A percentile compares a stretch with the other conserved stretches of the same genome.
Evolutionary conservation across 2,888 invertebrate genomes (phyloP).

Genomic region (Ophonus ardosiacus): DNA sequence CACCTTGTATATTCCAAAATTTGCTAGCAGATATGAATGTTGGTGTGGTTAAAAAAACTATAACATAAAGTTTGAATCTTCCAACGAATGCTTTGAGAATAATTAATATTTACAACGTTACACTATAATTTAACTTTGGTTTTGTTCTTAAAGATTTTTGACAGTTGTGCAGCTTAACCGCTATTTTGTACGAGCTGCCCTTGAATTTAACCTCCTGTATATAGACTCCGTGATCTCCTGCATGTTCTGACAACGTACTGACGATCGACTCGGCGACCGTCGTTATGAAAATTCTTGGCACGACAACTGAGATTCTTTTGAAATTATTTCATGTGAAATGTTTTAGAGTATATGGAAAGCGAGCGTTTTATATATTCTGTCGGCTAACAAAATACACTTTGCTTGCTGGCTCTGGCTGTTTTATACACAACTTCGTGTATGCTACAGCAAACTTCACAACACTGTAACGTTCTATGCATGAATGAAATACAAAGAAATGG

Average conservation of each 20-base stretch:
- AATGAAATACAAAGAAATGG: slow-evolving; percentile 44
- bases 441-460: slow-evolving; percentile 42
- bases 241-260: slow-evolving; percentile 10
- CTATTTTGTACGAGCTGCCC: too few relatives aligned
- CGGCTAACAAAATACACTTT: slow-evolving; percentile 56
- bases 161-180: too few relatives aligned
- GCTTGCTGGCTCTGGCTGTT: slow-evolving; percentile 12
- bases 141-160: too few relatives aligned
- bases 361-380: slow-evolving; percentile 55
- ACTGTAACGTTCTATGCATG: slow-evolving; percentile 35
- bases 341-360: slow-evolving; percentile 59
- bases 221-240: background rate
- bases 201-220: background rate
- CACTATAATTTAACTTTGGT: too few relatives aligned
- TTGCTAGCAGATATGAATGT: too few relatives aligned
- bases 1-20: too few relatives aligned
- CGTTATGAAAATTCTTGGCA: slow-evolving; percentile 47
- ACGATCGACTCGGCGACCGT: slow-evolving; percentile 19
- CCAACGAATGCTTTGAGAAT: too few relatives aligned
- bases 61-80: too few relatives aligned
- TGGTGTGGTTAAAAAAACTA: too few relatives aligned
- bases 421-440: slow-evolving; percentile 41
- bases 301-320: slow-evolving; percentile 40
- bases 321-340: slow-evolving; percentile 56
- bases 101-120: too few relatives aligned